Percentiles rank a stretch among this genome's conserved stretches.
phyloP scores from a whole-genome alignment of 2,797 vertebrate genomes.

The Dendrocincla fuliginosa region DNA sequence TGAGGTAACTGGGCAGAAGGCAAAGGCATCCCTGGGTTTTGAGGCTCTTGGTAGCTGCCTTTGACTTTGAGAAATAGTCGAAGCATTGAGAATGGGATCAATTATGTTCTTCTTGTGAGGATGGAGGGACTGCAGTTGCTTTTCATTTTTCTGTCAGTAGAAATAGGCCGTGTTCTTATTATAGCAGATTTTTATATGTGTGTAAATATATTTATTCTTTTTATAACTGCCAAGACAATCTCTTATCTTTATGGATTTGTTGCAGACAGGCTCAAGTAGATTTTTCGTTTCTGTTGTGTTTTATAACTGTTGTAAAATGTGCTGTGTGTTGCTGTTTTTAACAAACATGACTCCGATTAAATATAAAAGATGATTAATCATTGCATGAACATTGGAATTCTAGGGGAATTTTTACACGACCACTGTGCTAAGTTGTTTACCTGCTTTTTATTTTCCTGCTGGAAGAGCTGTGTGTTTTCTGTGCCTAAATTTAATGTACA shows the following conservation, averaged over 20 bases:
- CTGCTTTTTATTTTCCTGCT: constrained; percentile 35
- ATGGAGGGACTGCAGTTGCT: neutral
- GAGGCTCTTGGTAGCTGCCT: neutral
- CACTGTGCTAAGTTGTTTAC: neutral
- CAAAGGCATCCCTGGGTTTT: accelerated
- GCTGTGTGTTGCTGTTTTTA: neutral
- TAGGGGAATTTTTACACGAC: neutral
- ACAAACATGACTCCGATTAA: neutral
- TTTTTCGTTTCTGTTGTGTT: constrained; percentile 37
- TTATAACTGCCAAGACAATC: neutral
- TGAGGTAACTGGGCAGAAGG: neutral
- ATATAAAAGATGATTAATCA: constrained; percentile 29
- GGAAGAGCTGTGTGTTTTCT: neutral
- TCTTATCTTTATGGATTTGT: constrained; percentile 40
- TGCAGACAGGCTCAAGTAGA: constrained; percentile 3
- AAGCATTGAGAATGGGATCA: neutral
- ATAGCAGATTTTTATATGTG: neutral
- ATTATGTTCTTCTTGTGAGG: neutral
- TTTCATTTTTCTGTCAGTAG: neutral
- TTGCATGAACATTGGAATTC: neutral
- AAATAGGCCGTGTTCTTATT: neutral
- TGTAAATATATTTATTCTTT: neutral
- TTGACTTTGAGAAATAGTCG: neutral
- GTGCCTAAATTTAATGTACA: neutral
- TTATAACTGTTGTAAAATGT: constrained; percentile 22